Evolutionary conservation across 1,140 invertebrate genomes (phyloP).

Genomic region (Brachionus angularis): DNA sequence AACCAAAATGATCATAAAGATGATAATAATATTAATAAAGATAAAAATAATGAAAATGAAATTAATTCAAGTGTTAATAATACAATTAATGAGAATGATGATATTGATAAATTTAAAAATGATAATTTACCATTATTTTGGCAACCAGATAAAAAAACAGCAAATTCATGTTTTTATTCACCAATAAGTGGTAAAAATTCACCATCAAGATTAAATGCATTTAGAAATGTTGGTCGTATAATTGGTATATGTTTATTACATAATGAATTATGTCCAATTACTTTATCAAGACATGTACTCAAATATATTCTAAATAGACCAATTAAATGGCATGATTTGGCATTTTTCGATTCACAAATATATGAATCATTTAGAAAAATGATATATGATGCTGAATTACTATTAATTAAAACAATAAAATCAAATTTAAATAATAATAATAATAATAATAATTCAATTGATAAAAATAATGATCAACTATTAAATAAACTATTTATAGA

Average conservation of each 20-base stretch:
- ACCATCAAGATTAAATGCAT: constrained; percentile 87
- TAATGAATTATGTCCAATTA: constrained; percentile 95
- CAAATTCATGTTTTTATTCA: constrained; percentile 74
- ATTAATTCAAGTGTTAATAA: no score
- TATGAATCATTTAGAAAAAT: constrained; percentile 93
- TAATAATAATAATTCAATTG: no score
- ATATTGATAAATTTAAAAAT: not conserved
- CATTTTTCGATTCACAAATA: constrained; percentile 94
- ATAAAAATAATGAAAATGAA: no score
- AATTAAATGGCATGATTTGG: constrained; percentile 94
- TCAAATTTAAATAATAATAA: not conserved
- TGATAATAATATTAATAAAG: no score
- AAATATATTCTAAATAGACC: constrained; percentile 87
- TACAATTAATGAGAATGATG: no score
- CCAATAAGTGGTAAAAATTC: constrained; percentile 84
- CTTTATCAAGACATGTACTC: constrained; percentile 91
- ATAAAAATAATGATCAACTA: not conserved
- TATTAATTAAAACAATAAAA: not conserved
- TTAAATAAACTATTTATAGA: not conserved
- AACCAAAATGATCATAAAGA: not conserved
- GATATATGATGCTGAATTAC: constrained; percentile 76
- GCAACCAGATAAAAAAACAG: constrained; percentile 81
- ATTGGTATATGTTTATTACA: constrained; percentile 93
- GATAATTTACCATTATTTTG: constrained; percentile 78
- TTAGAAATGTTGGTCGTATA: constrained; percentile 94